Evolutionary conservation across 2,888 invertebrate genomes (phyloP).

Genomic region (Nephrotoma guestfalica): DNA sequence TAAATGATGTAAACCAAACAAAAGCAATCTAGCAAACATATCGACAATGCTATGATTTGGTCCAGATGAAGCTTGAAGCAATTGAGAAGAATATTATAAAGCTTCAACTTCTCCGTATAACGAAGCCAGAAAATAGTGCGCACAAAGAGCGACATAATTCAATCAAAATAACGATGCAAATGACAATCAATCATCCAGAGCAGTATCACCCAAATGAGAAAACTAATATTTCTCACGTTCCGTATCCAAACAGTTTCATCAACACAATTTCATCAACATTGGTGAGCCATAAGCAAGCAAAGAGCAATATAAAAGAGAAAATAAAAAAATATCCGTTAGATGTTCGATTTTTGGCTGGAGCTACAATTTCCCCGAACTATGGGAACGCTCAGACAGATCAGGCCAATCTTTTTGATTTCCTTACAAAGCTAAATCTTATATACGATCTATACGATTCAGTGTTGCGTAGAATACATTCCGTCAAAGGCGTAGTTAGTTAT

Average conservation of each 20-base stretch:
- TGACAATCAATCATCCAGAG: neutral
- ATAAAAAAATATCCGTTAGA: constrained; percentile 1
- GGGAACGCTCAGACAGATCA: too few species aligned
- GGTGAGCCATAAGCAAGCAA: neutral
- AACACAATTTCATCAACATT: neutral
- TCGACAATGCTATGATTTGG: constrained; percentile 16
- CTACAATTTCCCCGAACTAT: too few species aligned
- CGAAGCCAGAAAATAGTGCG: neutral
- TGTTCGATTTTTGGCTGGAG: too few species aligned
- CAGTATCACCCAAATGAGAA: neutral
- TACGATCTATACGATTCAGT: too few species aligned
- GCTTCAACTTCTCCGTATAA: constrained; percentile 11
- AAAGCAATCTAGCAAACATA: constrained; percentile 14
- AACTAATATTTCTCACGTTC: neutral
- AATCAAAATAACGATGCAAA: constrained; percentile 7
- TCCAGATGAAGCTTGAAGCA: constrained; percentile 14
- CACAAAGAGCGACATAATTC: constrained; percentile 9
- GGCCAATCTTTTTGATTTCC: too few species aligned
- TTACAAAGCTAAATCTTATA: too few species aligned
- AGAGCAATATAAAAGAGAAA: neutral
- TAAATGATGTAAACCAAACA: constrained; percentile 12
- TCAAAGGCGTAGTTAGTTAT: too few species aligned
- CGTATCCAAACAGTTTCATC: neutral
- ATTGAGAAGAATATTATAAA: constrained; percentile 17
- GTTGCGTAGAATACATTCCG: too few species aligned